These are phyloP conservation scores for Palloptera scutellata DNA, from an alignment of 2,888 invertebrate species.

Conservation along the genomic window DNA sequence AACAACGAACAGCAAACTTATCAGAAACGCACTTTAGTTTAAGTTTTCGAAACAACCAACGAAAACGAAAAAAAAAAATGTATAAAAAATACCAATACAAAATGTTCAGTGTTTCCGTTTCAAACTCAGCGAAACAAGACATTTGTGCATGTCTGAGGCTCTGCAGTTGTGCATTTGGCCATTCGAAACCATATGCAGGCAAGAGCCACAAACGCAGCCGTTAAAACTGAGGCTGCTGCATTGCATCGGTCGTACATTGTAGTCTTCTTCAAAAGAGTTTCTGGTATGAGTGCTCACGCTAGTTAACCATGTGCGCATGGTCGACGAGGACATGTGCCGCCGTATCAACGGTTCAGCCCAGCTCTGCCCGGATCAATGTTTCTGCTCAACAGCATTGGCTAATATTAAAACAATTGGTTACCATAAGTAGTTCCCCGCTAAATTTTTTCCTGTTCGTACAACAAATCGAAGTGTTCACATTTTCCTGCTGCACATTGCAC, in stretches of 20 bases:
- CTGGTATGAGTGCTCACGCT: too few relatives aligned
- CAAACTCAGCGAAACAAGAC: constrained; percentile 61
- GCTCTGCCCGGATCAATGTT: too few relatives aligned
- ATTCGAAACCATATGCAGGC: background rate
- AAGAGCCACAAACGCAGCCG: background rate
- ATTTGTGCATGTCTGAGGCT: constrained; percentile 34
- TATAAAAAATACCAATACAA: constrained; percentile 45
- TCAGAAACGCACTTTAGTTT: constrained; percentile 18
- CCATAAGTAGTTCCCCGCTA: background rate
- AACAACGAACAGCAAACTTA: constrained; percentile 25
- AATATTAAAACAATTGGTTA: constrained; percentile 12
- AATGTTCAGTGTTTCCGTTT: constrained; percentile 59
- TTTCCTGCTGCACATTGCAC: background rate
- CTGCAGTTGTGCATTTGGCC: too few relatives aligned
- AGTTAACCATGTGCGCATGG: too few relatives aligned
- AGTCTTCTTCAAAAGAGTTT: constrained; percentile 23
- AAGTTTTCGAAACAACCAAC: constrained; percentile 35
- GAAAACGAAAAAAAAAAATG: constrained; percentile 51
- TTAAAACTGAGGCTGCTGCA: background rate
- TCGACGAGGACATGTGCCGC: too few relatives aligned
- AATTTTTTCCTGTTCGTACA: constrained; percentile 12
- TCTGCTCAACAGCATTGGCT: too few relatives aligned
- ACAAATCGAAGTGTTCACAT: constrained; percentile 8
- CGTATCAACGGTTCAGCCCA: too few relatives aligned
- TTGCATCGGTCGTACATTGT: constrained; percentile 20